Evolutionary conservation across 1,140 invertebrate species (phyloP).

Genomic region (Brachystomella parvula): DNA sequence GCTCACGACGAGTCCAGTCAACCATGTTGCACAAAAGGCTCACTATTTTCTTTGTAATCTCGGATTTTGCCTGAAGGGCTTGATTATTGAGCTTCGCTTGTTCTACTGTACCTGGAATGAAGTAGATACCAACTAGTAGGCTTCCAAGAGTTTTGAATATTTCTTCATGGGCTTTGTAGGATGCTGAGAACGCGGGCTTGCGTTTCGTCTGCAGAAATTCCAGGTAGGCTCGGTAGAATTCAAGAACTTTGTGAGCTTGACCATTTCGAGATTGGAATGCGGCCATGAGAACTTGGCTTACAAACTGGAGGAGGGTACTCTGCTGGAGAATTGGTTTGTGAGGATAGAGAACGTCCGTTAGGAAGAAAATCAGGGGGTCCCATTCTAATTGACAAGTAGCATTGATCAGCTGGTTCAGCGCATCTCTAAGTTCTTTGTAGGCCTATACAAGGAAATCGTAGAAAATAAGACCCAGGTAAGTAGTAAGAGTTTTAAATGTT

Average conservation of each 20-base stretch:
- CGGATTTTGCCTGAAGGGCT: too few species aligned
- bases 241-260: background rate
- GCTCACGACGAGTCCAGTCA: too few species aligned
- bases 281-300: background rate
- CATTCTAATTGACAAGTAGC: background rate
- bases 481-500: background rate
- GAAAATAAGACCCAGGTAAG: background rate
- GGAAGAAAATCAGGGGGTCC: background rate
- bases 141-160: background rate
- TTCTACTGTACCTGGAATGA: too few species aligned
- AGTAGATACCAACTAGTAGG: background rate
- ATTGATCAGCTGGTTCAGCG: background rate
- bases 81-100: too few species aligned
- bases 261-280: background rate
- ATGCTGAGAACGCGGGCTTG: too few species aligned
- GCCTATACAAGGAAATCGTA: too few species aligned
- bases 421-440: background rate
- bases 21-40: too few species aligned
- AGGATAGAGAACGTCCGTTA: background rate
- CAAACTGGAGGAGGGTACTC: background rate
- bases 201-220: background rate
- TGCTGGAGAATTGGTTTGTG: background rate
- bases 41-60: too few species aligned
- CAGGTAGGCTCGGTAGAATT: background rate
- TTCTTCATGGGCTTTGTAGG: too few species aligned